A percentile compares a stretch with the other conserved stretches of the same genome.
phyloP scores from a whole-genome alignment of 2,113 vertebrate species.

The Cavia aperea region DNA sequence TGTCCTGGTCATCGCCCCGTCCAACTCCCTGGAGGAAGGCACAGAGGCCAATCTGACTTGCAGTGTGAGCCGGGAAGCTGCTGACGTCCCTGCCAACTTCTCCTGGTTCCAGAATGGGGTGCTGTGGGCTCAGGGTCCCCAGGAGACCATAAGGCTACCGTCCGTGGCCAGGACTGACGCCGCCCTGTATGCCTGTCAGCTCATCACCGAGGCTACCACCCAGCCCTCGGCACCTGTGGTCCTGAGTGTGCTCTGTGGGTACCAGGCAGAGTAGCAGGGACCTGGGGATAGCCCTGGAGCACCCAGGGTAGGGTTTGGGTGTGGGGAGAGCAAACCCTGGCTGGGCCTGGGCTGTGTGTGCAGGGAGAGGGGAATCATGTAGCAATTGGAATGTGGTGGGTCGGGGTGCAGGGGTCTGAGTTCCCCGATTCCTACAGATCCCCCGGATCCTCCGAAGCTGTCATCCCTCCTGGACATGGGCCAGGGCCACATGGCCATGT shows the following conservation, averaged over 20 bases:
- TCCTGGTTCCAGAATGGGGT: slow-evolving; percentile 73
- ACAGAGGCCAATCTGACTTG: slow-evolving; percentile 71
- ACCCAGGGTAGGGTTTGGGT: too few species aligned
- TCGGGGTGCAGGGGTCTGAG: neutral
- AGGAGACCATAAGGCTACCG: slow-evolving; percentile 4
- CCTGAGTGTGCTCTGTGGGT: slow-evolving; percentile 77
- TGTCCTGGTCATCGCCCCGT: slow-evolving; percentile 67
- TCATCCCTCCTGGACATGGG: slow-evolving; percentile 69
- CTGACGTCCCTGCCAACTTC: slow-evolving; percentile 44
- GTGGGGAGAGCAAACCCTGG: neutral
- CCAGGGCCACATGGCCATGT: slow-evolving; percentile 59
- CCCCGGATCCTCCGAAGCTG: slow-evolving; percentile 71
- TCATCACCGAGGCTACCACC: neutral
- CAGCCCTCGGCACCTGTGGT: slow-evolving; percentile 63
- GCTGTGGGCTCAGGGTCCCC: slow-evolving; percentile 48
- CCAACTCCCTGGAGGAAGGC: slow-evolving; percentile 54
- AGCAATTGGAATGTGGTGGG: neutral
- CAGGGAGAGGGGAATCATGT: fast-evolving
- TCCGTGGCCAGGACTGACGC: slow-evolving; percentile 35
- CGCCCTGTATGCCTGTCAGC: slow-evolving; percentile 69
- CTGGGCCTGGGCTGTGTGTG: neutral
- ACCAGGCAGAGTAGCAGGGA: neutral
- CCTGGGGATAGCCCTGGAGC: neutral
- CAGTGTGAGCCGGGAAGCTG: neutral
- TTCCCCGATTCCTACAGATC: slow-evolving; percentile 57